Conservation (phyloP, 2,888 invertebrate species). For the Mesochorus sp. region DNA sequence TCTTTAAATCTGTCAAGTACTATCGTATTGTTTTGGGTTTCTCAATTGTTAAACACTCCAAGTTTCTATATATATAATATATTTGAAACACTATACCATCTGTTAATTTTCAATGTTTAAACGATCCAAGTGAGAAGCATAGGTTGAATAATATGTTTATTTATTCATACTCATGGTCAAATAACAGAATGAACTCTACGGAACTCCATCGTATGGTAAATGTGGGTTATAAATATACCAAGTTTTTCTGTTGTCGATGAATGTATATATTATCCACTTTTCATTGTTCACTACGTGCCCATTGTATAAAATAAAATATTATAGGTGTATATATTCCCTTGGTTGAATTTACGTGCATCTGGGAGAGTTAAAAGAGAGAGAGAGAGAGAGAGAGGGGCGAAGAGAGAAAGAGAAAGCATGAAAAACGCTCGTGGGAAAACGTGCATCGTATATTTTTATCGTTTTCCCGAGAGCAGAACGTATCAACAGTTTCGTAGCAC, state of each 20-base stretch:
- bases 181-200: neutral
- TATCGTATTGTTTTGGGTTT: too few relatives aligned
- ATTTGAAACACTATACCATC: too few relatives aligned
- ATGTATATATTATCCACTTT: neutral
- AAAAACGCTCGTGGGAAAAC: conserved; percentile 24
- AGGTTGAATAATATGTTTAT: too few relatives aligned
- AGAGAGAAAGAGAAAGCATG: neutral
- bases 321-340: neutral
- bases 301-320: neutral
- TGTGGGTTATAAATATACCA: neutral
- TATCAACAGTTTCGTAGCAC: neutral
- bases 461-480: conserved; percentile 14
- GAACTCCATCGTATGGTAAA: neutral
- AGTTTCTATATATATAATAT: too few relatives aligned
- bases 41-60: too few relatives aligned
- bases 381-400: too few relatives aligned
- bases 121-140: too few relatives aligned
- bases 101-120: too few relatives aligned
- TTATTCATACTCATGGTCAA: neutral
- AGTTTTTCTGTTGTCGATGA: neutral
- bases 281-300: neutral
- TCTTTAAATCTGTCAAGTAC: too few relatives aligned
- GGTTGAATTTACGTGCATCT: neutral
- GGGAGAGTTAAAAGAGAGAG: too few relatives aligned
- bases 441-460: conserved; percentile 42